These are phyloP conservation scores for Phallusia fumigata DNA, from an alignment of 23 tunicate species.

Conservation along the genomic window DNA sequence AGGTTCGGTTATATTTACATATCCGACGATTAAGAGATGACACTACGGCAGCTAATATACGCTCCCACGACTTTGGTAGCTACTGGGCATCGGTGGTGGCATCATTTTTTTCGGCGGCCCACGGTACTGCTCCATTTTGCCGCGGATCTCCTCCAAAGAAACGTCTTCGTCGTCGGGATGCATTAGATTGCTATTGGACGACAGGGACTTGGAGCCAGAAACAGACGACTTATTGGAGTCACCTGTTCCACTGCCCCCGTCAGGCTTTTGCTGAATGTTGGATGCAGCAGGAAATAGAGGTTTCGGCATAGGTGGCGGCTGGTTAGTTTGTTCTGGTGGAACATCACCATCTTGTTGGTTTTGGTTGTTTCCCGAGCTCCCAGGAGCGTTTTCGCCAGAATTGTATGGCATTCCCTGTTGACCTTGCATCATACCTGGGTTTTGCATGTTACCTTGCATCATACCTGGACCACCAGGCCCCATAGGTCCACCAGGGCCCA, in stretches of 20 bases:
- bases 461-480: slow-evolving; percentile 12
- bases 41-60: not conserved
- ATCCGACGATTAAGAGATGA: not conserved
- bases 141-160: slow-evolving; percentile 85
- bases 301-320: slow-evolving; percentile 43
- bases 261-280: slow-evolving; percentile 46
- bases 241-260: slow-evolving; percentile 10
- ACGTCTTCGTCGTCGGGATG: slow-evolving; percentile 89
- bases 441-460: slow-evolving; percentile 16
- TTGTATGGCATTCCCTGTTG: slow-evolving; percentile 14
- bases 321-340: slow-evolving; percentile 2
- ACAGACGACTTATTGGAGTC: not conserved
- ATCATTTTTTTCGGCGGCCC: slow-evolving; percentile 8
- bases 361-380: not conserved
- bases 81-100: not conserved
- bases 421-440: not conserved
- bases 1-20: not conserved
- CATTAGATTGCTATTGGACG: slow-evolving; percentile 67
- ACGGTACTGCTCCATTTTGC: slow-evolving; percentile 38
- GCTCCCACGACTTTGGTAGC: not conserved
- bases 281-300: slow-evolving; percentile 97
- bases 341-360: not conserved
- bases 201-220: slow-evolving; percentile 49
- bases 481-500: slow-evolving; percentile 51
- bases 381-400: slow-evolving; percentile 12